phyloP scores from a whole-genome alignment of 1,140 invertebrate species.

The Drosophila tropicalis region DNA sequence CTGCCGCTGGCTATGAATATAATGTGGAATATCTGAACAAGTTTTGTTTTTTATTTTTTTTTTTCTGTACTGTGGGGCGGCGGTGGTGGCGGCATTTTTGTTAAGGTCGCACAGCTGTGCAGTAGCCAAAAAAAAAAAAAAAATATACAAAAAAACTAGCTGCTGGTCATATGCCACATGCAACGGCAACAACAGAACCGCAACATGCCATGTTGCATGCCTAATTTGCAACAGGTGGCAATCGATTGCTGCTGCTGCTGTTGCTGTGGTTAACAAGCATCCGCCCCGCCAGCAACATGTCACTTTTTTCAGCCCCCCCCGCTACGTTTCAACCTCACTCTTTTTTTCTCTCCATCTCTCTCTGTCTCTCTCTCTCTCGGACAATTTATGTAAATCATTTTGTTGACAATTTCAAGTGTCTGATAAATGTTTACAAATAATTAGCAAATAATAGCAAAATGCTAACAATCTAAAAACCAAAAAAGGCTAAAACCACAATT shows the following conservation, averaged over 20 bases:
- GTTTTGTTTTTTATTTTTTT: conserved; percentile 51
- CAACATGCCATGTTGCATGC: conserved; percentile 80
- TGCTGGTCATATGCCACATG: conserved; percentile 73
- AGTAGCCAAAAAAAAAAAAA: conserved; percentile 25
- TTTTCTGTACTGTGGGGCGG: conserved; percentile 30
- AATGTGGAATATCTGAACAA: conserved; percentile 52
- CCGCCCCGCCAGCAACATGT: conserved; percentile 47
- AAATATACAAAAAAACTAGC: conserved; percentile 45
- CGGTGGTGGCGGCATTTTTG: conserved; percentile 62
- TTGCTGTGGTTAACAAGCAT: conserved; percentile 41
- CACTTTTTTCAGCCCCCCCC: conserved; percentile 25
- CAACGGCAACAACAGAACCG: conserved; percentile 33
- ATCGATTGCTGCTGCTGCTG: conserved; percentile 42
- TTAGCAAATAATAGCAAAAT: conserved; percentile 67
- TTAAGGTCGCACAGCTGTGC: conserved; percentile 77
- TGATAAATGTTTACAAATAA: conserved; percentile 60
- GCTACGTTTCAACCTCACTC: conserved; percentile 30
- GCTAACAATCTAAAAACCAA: conserved; percentile 35
- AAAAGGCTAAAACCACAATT: conserved; percentile 64
- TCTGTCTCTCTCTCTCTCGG: not conserved
- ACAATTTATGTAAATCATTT: conserved; percentile 36
- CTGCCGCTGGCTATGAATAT: conserved; percentile 36
- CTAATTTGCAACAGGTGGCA: conserved; percentile 81
- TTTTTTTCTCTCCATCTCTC: conserved; percentile 6
- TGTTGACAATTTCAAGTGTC: conserved; percentile 31